Evolutionary conservation across 2,888 invertebrate genomes (phyloP), one percentile per base, ranked within the genome.

Genomic region (Drosophila pegasa): DNA sequence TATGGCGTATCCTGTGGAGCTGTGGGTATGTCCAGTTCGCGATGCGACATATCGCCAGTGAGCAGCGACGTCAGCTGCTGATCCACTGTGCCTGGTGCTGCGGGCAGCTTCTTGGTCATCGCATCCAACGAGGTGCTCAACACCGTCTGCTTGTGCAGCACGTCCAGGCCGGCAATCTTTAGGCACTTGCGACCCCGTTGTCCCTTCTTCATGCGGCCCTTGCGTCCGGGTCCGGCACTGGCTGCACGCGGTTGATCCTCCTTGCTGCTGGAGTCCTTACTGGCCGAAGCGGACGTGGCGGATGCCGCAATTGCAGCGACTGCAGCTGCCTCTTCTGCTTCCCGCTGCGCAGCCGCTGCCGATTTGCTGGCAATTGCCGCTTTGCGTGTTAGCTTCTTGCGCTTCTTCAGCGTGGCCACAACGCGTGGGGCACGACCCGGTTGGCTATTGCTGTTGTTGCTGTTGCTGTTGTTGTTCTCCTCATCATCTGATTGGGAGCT

Each of bases 41-140:
- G 95, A 91, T 98, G 97, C 69, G 96, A 94, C 89, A 95, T 93
- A 85, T 94, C 93, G 58, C 95, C 94, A 41, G 96, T 95, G 56
- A 97, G 93, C 71, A 97, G 93, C 45, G 96, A 95, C 4, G 97
- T 97, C 65, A 98, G 93, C 80, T 97, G 97, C 91, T 98, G 97
- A 92, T 97, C 98, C 64, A 98, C 96, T 91, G 97, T 97, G 57
- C 98, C 98, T 10, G 97, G 97, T 48, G 97, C 97, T 31, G 97
- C 97, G 38, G 97, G 97, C 73, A 96, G 93, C 91, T 95, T 95
- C 89, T 95, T 95, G 9, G 95, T 94, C 84, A 93, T 93, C 50
- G 94, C 94, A 90, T 96, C 96, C 55, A 95, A 95, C 22, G 96
- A 95, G 18, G 97, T 97, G 90, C 97, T 97, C 8, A 97, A 94